Evolutionary conservation across 2,113 vertebrate genomes (phyloP).

Genomic region (Sula dactylatra): DNA sequence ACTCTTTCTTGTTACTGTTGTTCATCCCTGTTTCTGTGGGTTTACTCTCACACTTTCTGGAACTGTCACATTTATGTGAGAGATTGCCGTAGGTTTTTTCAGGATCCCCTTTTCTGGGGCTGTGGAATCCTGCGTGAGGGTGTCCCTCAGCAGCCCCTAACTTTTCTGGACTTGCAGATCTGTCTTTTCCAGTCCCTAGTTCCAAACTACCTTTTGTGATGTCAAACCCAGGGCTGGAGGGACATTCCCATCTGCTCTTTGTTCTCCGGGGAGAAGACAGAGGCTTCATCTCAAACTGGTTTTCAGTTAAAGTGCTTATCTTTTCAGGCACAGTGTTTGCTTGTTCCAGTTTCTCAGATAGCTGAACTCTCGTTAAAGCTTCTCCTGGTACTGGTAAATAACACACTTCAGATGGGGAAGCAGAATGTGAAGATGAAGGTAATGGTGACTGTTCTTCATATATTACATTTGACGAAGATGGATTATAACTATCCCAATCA

Average conservation of each 20-base stretch:
- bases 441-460: constrained; percentile 81
- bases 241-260: constrained; percentile 60
- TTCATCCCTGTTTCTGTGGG: neutral
- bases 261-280: constrained; percentile 50
- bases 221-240: constrained; percentile 43
- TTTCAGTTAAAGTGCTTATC: constrained; percentile 72
- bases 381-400: constrained; percentile 72
- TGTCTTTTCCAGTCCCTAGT: constrained; percentile 58
- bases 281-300: constrained; percentile 39
- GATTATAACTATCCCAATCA: constrained; percentile 81
- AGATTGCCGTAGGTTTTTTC: constrained; percentile 18
- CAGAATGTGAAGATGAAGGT: constrained; percentile 76
- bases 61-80: constrained; percentile 35
- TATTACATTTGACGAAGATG: constrained; percentile 82
- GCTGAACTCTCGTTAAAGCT: constrained; percentile 62
- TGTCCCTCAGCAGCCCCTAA: constrained; percentile 12
- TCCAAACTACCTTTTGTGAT: constrained; percentile 2
- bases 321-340: constrained; percentile 62
- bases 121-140: constrained; percentile 38
- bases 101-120: constrained; percentile 69
- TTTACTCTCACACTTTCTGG: constrained; percentile 57
- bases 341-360: constrained; percentile 63
- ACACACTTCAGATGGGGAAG: constrained; percentile 76
- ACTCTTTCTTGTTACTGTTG: constrained; percentile 1
- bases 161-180: constrained; percentile 75